These are phyloP conservation scores for Leptinotarsa tumamoca DNA, from an alignment of 2,888 invertebrate genomes.

Conservation along the genomic window DNA sequence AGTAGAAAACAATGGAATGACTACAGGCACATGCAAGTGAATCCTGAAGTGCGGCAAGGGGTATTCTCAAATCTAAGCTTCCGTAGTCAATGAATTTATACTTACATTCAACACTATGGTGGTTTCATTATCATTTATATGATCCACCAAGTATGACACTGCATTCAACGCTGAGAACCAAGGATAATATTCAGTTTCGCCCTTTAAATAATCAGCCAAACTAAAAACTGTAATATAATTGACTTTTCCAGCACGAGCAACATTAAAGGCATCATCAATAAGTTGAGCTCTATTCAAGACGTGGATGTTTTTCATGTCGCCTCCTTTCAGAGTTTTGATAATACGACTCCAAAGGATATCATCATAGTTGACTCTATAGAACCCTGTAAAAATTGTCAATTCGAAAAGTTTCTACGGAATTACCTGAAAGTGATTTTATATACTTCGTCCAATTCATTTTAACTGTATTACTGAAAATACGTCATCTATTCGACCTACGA, in stretches of 20 bases:
- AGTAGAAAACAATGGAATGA: too few species aligned
- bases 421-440: too few species aligned
- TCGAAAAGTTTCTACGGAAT: too few species aligned
- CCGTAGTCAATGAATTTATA: neutral
- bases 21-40: too few species aligned
- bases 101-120: constrained; percentile 34
- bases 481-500: too few species aligned
- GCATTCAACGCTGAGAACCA: constrained; percentile 77
- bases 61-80: too few species aligned
- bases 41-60: too few species aligned
- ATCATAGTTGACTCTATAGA: constrained; percentile 77
- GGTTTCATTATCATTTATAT: constrained; percentile 37
- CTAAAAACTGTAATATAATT: constrained; percentile 73
- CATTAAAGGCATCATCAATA: constrained; percentile 82
- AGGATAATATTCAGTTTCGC: constrained; percentile 80
- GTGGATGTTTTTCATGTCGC: constrained; percentile 69
- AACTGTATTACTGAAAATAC: neutral
- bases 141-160: constrained; percentile 56
- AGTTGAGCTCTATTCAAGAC: constrained; percentile 80
- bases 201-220: constrained; percentile 76
- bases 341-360: constrained; percentile 70
- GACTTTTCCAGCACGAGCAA: constrained; percentile 76
- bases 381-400: constrained; percentile 67
- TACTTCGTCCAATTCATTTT: neutral
- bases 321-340: constrained; percentile 62